These are phyloP conservation scores for Phasianus colchicus DNA, from an alignment of 2,113 vertebrate genomes.

Conservation along the genomic window DNA sequence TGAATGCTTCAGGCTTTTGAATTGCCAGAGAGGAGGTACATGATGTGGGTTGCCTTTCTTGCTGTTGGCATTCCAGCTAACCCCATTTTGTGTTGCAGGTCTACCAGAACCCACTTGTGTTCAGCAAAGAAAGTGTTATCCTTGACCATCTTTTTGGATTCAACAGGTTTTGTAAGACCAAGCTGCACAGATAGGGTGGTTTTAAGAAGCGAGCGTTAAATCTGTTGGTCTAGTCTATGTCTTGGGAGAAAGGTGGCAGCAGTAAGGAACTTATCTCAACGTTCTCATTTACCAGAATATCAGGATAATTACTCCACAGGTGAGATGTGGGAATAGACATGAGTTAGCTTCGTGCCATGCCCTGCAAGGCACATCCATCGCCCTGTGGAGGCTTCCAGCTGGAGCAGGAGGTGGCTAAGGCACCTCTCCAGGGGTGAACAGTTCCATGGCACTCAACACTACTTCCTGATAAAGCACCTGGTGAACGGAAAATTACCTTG, in stretches of 20 bases:
- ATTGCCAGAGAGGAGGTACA: neutral
- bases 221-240: neutral
- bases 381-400: neutral
- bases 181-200: neutral
- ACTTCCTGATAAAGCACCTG: neutral
- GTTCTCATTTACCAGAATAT: neutral
- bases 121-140: neutral
- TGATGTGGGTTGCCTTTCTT: neutral
- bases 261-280: neutral
- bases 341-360: accelerated
- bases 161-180: accelerated
- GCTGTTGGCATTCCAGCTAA: neutral
- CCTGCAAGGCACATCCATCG: accelerated
- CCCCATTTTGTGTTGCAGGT: neutral
- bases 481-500: neutral
- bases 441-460: accelerated
- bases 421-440: neutral
- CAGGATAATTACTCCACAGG: neutral
- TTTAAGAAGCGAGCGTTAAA: accelerated
- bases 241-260: neutral
- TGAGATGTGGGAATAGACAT: accelerated
- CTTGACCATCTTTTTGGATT: neutral
- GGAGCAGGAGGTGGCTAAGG: neutral
- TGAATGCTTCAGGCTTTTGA: accelerated
- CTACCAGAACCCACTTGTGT: neutral